A percentile compares a stretch with the other conserved stretches of the same genome.
These are phyloP conservation scores for Synanthedon myopaeformis DNA, from an alignment of 2,888 invertebrate species.

Conservation along the genomic window DNA sequence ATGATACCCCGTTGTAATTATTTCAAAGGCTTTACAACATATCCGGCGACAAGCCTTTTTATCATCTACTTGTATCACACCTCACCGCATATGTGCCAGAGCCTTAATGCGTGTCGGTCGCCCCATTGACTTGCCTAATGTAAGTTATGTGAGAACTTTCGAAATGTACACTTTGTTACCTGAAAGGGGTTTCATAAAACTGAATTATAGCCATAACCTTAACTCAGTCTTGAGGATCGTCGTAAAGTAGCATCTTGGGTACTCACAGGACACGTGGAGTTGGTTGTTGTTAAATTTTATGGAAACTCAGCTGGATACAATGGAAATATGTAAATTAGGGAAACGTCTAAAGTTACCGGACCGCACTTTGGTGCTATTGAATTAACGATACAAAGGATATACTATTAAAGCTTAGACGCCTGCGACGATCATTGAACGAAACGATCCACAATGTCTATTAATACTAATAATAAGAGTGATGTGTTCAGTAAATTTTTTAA, in stretches of 20 bases:
- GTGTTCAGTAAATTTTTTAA: too few relatives aligned
- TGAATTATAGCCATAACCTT: conserved; percentile 65
- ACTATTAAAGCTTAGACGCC: too few relatives aligned
- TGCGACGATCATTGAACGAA: not conserved
- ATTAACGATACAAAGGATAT: conserved; percentile 1
- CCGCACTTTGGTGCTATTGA: conserved; percentile 24
- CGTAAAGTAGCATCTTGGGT: conserved; percentile 62
- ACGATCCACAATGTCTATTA: not conserved
- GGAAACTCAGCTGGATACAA: conserved; percentile 52
- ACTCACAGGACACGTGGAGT: conserved; percentile 54
- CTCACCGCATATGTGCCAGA: too few relatives aligned
- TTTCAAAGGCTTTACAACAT: not conserved
- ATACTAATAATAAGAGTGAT: not conserved
- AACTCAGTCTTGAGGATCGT: conserved; percentile 57
- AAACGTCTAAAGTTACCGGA: conserved; percentile 25
- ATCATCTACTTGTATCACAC: too few relatives aligned
- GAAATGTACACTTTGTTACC: conserved; percentile 58
- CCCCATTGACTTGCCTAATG: conserved; percentile 21
- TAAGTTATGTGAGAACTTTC: conserved; percentile 52
- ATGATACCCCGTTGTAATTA: not conserved
- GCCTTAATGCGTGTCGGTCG: not conserved
- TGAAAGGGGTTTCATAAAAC: conserved; percentile 66
- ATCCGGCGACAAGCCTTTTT: not conserved
- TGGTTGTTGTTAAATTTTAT: conserved; percentile 62
- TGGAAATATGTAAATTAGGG: conserved; percentile 57